These are phyloP conservation scores for Zosterops pallidus DNA, from an alignment of 2,113 vertebrate genomes.

Conservation along the genomic window DNA sequence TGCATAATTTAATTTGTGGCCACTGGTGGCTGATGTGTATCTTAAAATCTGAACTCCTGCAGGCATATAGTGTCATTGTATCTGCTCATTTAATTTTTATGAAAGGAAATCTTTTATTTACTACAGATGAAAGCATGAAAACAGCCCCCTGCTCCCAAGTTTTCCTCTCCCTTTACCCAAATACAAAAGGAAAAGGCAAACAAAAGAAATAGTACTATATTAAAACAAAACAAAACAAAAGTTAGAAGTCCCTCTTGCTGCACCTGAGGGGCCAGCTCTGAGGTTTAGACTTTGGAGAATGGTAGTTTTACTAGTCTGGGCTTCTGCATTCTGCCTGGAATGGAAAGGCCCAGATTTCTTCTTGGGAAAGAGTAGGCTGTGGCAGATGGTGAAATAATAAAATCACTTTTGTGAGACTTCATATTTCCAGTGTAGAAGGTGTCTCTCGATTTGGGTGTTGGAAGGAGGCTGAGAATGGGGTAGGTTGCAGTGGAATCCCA, in stretches of 20 bases:
- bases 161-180: neutral
- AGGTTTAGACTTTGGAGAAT: neutral
- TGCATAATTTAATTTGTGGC: slow-evolving; percentile 20
- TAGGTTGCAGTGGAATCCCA: neutral
- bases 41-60: slow-evolving; percentile 7
- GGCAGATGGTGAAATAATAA: neutral
- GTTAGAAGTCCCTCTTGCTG: neutral
- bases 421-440: neutral
- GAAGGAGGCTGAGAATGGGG: neutral
- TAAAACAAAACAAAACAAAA: neutral
- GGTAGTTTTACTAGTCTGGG: neutral
- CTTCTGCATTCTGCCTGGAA: neutral
- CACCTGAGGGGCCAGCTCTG: neutral
- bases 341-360: neutral
- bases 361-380: neutral
- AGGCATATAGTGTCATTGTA: neutral
- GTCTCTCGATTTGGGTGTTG: neutral
- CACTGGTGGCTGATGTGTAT: neutral
- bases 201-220: neutral
- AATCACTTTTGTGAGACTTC: neutral
- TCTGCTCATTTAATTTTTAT: slow-evolving; percentile 21
- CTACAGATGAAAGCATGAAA: neutral
- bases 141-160: neutral
- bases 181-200: neutral
- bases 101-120: neutral